phyloP scores from a whole-genome alignment of 2,888 invertebrate species.

The Gibbula magus region DNA sequence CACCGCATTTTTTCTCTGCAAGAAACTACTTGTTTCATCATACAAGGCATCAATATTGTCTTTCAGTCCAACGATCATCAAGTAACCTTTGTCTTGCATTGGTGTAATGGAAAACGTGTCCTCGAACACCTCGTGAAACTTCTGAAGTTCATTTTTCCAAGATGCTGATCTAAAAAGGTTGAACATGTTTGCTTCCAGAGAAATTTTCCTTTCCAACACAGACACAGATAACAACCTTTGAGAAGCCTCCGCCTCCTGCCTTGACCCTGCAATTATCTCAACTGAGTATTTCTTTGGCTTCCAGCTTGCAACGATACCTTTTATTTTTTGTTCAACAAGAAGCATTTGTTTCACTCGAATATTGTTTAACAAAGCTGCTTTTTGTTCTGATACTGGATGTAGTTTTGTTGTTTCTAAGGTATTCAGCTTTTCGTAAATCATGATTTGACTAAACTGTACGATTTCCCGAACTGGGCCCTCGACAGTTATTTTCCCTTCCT shows the following conservation, averaged over 20 bases:
- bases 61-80: neutral
- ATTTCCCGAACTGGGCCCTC: neutral
- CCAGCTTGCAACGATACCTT: neutral
- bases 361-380: neutral
- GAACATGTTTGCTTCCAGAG: neutral
- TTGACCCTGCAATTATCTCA: neutral
- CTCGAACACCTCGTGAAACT: neutral
- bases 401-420: neutral
- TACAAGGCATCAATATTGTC: neutral
- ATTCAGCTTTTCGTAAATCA: neutral
- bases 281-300: neutral
- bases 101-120: neutral
- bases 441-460: neutral
- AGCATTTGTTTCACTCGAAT: neutral
- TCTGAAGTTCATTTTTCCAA: neutral
- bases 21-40: slow-evolving; percentile 28
- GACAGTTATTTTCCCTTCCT: neutral
- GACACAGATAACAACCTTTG: neutral
- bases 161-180: neutral
- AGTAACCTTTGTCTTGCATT: neutral
- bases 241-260: neutral
- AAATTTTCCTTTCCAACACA: neutral
- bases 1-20: slow-evolving; percentile 34
- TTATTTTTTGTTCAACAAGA: neutral
- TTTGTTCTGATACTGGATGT: neutral